phyloP scores from a whole-genome alignment of 2,888 invertebrate species.

The Saturnia pavonia region DNA sequence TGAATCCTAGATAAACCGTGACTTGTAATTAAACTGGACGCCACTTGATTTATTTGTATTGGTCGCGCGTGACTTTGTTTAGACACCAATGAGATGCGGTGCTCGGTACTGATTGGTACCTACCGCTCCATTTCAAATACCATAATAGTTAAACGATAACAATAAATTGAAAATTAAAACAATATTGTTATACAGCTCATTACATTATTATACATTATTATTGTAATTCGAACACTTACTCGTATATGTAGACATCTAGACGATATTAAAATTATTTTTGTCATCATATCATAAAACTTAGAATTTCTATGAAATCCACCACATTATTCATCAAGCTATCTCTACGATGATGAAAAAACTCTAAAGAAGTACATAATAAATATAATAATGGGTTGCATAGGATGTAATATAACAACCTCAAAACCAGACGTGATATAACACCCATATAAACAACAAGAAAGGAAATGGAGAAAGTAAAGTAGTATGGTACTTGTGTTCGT shows the following conservation, averaged over 20 bases:
- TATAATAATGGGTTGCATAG: too few relatives aligned
- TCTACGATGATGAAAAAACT: too few relatives aligned
- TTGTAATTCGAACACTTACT: background rate
- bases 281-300: too few relatives aligned
- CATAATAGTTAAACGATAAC: background rate
- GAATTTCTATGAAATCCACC: too few relatives aligned
- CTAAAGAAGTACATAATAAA: too few relatives aligned
- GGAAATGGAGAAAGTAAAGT: too few relatives aligned
- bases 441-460: too few relatives aligned
- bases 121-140: background rate
- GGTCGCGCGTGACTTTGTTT: conserved; percentile 19
- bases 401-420: too few relatives aligned
- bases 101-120: conserved; percentile 6
- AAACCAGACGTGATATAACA: too few relatives aligned
- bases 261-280: background rate
- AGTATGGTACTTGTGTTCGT: too few relatives aligned
- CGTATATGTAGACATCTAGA: background rate
- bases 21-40: conserved; percentile 49
- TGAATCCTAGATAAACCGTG: conserved; percentile 48
- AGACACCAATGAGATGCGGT: conserved; percentile 13
- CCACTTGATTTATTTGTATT: conserved; percentile 45
- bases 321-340: too few relatives aligned
- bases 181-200: background rate
- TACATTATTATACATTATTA: background rate
- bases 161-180: background rate